These are phyloP conservation scores for Schrankia costaestrigalis DNA, from an alignment of 2,888 invertebrate genomes.

Conservation along the genomic window DNA sequence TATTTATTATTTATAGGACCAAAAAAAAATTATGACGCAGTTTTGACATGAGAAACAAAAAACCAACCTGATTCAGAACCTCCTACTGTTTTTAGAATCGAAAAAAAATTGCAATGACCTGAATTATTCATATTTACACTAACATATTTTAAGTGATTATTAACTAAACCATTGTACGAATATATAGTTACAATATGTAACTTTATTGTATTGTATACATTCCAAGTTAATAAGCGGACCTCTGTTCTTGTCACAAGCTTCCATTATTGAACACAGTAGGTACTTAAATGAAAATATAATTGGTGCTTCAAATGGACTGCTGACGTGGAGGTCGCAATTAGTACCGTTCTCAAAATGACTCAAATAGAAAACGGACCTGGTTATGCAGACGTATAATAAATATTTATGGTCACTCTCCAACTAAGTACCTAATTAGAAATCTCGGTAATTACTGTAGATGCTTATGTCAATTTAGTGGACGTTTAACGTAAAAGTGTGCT, in stretches of 20 bases:
- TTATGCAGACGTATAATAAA: constrained; percentile 7
- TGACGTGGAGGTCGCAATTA: constrained; percentile 24
- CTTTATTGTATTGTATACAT: too few species aligned
- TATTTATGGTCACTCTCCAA: constrained; percentile 8
- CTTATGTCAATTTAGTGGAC: too few species aligned
- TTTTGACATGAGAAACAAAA: too few species aligned
- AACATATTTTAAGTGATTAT: too few species aligned
- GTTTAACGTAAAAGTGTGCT: neutral
- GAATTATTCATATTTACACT: too few species aligned
- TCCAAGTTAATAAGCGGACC: neutral
- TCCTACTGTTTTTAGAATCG: too few species aligned
- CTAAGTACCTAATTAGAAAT: neutral
- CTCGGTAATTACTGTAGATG: neutral
- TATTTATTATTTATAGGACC: too few species aligned
- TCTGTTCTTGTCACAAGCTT: constrained; percentile 1
- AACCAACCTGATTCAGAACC: too few species aligned
- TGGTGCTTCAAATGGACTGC: constrained; percentile 30
- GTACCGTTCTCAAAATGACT: constrained; percentile 5
- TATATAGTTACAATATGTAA: too few species aligned
- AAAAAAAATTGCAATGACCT: too few species aligned
- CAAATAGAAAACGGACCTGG: constrained; percentile 5
- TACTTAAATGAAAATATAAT: constrained; percentile 26
- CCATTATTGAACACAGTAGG: constrained; percentile 9
- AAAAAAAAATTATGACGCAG: too few species aligned
- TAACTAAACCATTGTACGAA: too few species aligned